phyloP scores from a whole-genome alignment of 2,113 vertebrate species.

The Rutilus rutilus region DNA sequence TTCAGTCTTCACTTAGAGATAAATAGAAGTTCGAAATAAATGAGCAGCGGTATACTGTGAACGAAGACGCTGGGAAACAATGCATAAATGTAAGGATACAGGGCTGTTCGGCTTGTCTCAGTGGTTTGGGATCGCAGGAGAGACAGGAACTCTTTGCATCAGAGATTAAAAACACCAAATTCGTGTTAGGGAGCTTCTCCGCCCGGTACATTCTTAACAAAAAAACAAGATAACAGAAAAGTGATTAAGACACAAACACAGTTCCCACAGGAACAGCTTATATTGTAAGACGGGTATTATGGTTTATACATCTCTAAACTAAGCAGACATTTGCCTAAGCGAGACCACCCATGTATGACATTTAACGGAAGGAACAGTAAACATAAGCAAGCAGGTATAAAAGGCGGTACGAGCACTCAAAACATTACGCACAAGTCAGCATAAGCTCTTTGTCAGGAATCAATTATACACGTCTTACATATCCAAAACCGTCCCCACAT shows the following conservation, averaged over 20 bases:
- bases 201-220: conserved; percentile 86
- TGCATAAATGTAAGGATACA: conserved; percentile 87
- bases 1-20: too few species aligned
- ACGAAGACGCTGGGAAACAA: neutral
- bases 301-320: neutral
- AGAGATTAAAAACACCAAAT: conserved; percentile 94
- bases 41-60: too few species aligned
- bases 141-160: conserved; percentile 91
- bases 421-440: conserved; percentile 8
- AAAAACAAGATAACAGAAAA: conserved; percentile 24
- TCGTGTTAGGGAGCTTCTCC: conserved; percentile 95
- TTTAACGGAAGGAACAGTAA: neutral
- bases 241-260: neutral
- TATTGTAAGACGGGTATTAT: neutral
- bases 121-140: conserved; percentile 87
- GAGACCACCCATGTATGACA: neutral
- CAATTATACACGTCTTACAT: conserved; percentile 12
- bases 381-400: conserved; percentile 9
- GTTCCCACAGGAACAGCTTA: neutral
- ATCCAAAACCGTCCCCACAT: conserved; percentile 35
- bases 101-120: conserved; percentile 94
- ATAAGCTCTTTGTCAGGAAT: conserved; percentile 35
- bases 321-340: neutral
- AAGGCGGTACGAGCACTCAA: too few species aligned
- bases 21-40: too few species aligned